Evolutionary conservation across 2,797 vertebrate genomes (phyloP).

Genomic region (Oophaga sylvatica): DNA sequence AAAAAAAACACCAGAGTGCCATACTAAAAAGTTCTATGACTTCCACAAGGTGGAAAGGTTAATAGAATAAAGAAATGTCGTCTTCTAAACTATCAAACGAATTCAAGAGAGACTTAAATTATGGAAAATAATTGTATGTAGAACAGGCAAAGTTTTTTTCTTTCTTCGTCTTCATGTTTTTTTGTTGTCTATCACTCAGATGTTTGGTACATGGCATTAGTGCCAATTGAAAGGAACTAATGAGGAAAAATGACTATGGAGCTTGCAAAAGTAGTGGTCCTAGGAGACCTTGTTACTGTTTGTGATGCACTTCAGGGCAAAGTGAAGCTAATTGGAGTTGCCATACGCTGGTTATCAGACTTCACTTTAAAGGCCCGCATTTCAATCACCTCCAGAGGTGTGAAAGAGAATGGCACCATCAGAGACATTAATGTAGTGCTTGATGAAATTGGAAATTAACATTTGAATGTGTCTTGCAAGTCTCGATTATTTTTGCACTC

Average conservation of each 20-base stretch:
- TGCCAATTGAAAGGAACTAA: constrained; percentile 82
- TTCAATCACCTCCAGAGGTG: constrained; percentile 69
- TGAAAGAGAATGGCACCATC: constrained; percentile 69
- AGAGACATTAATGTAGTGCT: constrained; percentile 65
- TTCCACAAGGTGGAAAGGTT: constrained; percentile 69
- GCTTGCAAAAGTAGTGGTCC: constrained; percentile 76
- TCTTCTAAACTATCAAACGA: constrained; percentile 67
- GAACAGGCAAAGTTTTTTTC: constrained; percentile 65
- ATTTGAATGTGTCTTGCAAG: constrained; percentile 60
- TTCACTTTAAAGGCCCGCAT: constrained; percentile 68
- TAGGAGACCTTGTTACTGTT: constrained; percentile 87
- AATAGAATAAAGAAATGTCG: constrained; percentile 71
- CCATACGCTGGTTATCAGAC: constrained; percentile 75
- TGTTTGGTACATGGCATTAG: constrained; percentile 71
- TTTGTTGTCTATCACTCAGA: constrained; percentile 70
- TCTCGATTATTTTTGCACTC: constrained; percentile 61
- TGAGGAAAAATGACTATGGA: constrained; percentile 78
- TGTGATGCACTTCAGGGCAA: constrained; percentile 75
- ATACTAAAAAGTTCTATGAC: constrained; percentile 62
- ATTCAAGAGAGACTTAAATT: constrained; percentile 68
- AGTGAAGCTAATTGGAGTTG: constrained; percentile 83
- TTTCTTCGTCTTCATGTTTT: constrained; percentile 65
- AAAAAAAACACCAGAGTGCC: not conserved
- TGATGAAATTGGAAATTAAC: constrained; percentile 67
- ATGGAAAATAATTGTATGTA: constrained; percentile 70